A percentile compares a stretch with the other conserved stretches of the same genome.
phyloP scores from a whole-genome alignment of 2,888 invertebrate species.

The Limnephilus lunatus region DNA sequence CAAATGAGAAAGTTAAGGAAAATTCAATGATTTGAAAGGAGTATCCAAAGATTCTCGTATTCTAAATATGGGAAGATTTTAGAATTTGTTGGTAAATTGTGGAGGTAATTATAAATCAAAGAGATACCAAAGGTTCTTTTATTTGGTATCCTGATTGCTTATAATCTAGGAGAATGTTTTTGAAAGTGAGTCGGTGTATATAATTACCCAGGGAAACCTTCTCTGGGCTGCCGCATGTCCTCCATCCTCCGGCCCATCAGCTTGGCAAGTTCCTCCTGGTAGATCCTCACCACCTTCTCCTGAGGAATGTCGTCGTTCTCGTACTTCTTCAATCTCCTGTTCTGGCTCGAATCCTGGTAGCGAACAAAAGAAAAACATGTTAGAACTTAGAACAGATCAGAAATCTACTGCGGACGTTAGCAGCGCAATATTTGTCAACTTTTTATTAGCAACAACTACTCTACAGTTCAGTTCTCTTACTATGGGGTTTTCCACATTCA shows the following conservation, averaged over 20 bases:
- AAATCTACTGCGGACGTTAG: no score
- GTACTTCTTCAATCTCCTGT: conserved; percentile 88
- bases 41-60: background rate
- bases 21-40: background rate
- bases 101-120: no score
- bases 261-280: conserved; percentile 96
- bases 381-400: background rate
- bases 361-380: background rate
- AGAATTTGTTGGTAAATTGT: no score
- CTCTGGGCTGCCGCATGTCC: conserved; percentile 85
- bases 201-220: conserved; percentile 88
- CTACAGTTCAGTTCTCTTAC: no score
- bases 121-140: no score
- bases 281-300: conserved; percentile 95
- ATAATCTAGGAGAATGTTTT: background rate
- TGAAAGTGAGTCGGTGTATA: conserved; percentile 41
- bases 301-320: conserved; percentile 97
- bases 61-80: no score
- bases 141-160: background rate
- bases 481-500: no score
- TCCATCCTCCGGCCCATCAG: conserved; percentile 89
- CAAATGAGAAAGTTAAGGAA: background rate
- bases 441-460: no score
- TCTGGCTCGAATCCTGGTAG: conserved; percentile 81
- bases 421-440: no score